Evolutionary conservation across 1,140 invertebrate species (phyloP), one percentile per base, ranked within the genome.

Genomic region (Arion vulgaris): DNA sequence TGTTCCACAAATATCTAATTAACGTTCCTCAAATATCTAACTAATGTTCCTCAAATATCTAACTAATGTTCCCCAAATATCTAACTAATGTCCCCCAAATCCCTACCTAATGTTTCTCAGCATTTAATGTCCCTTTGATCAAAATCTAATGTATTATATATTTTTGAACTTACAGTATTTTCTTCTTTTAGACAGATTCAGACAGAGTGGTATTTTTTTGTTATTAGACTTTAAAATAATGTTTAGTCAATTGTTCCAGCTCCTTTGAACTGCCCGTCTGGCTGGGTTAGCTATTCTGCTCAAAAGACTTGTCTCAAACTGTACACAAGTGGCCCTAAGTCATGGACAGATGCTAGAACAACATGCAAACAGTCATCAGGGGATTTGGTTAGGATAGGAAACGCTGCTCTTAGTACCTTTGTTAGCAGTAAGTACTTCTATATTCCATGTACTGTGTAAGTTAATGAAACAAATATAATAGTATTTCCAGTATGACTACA

Each of bases 351-450:
- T 78, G 76, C 76, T 19, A 62, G 76, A 26, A 23, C 13, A 11
- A 23, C 34, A 4, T 78, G 76, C 45, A 11, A 66, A 39, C 2
- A 2, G 0, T 9, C 13, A 17, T 41, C n/a, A 36, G 76, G 76
- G 39, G 76, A 78, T 39, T 36, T 78, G 17, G 51, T 78, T 4
- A 78, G 38, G 34, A 66, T 78, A 38, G 51, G 11, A 39, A 53
- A 78, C 57, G 38, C 26, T 66, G 17, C 2, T 7, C n/a, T 78
- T 23, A 78, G 66, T 36, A 32, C 7, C 15, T 62, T 66, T 66
- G 38, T 78, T 15, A 66, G 66, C 36, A 7, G 76, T 78, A 66
- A 36, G 4, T 78, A 73, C 4, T 11, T 19, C 34, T 4, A 5
- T 72, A 11, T 9, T 72, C 34, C 7, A 49, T 49, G 45, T n/a